These are phyloP conservation scores for Petrosia ficiformis DNA, from an alignment of 37 sponge, comb jelly and placozoan genomes.

Conservation along the genomic window DNA sequence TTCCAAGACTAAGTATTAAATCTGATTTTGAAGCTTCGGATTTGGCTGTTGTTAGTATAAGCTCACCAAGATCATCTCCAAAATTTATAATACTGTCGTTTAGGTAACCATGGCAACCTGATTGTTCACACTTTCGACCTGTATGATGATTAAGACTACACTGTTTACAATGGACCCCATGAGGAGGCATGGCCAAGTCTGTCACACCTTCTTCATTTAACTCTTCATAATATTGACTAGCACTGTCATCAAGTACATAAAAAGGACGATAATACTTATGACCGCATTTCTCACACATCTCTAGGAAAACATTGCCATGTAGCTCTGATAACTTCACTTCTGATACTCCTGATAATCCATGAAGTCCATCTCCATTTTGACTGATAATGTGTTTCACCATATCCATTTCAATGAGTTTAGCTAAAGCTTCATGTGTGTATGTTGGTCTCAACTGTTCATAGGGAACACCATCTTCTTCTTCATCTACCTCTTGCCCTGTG, in stretches of 20 bases:
- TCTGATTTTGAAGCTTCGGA: constrained; percentile 41
- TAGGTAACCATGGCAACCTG: constrained; percentile 44
- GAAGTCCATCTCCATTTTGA: constrained; percentile 85
- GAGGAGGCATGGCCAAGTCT: constrained; percentile 38
- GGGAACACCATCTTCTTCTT: constrained; percentile 62
- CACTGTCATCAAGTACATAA: constrained; percentile 73
- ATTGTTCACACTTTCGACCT: constrained; percentile 53
- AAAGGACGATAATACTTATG: constrained; percentile 47
- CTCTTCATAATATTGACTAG: constrained; percentile 75
- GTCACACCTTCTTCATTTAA: constrained; percentile 47
- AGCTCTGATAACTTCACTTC: constrained; percentile 59
- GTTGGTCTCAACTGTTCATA: constrained; percentile 78
- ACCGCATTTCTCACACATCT: constrained; percentile 69
- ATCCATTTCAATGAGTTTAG: constrained; percentile 61
- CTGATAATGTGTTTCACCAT: constrained; percentile 72
- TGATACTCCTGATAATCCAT: constrained; percentile 58
- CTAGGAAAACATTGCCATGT: constrained; percentile 80
- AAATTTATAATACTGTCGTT: constrained; percentile 84
- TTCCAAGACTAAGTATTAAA: constrained; percentile 63
- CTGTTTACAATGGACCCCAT: constrained; percentile 50
- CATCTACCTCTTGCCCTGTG: constrained; percentile 20
- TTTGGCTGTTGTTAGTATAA: constrained; percentile 40
- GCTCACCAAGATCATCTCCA: constrained; percentile 61
- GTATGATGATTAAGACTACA: constrained; percentile 72
- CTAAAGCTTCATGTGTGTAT: constrained; percentile 78